Conservation (phyloP, 2,113 vertebrate genomes). For the Notiomystis cincta region DNA sequence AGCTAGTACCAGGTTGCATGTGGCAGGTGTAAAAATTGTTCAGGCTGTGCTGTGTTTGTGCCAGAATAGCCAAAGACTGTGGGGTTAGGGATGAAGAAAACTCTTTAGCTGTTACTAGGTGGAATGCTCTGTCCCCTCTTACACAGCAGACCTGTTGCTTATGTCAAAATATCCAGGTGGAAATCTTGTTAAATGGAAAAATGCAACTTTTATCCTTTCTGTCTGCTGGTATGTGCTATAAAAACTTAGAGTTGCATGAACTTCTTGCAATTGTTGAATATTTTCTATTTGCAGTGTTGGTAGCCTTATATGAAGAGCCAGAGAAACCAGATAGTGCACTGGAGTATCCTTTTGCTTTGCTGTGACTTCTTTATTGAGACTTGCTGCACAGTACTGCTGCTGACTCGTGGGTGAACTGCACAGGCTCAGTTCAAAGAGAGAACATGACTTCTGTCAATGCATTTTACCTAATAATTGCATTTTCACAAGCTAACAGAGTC, state of each 20-base stretch:
- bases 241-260: background rate
- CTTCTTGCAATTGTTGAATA: slow-evolving; percentile 45
- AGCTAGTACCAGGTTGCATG: fast-evolving
- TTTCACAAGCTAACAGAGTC: background rate
- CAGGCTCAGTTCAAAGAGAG: background rate
- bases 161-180: background rate
- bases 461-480: background rate
- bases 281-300: slow-evolving; percentile 83
- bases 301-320: slow-evolving; percentile 90
- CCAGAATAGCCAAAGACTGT: background rate
- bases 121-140: background rate
- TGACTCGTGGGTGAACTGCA: background rate
- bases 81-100: background rate
- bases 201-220: background rate
- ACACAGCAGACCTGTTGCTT: background rate
- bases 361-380: background rate
- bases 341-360: slow-evolving; percentile 89
- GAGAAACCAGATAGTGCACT: slow-evolving; percentile 92
- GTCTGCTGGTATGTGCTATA: background rate
- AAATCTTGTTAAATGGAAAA: background rate
- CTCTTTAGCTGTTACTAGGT: background rate
- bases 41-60: background rate
- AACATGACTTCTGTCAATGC: background rate
- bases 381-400: background rate
- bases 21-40: background rate